phyloP scores from a whole-genome alignment of 2,797 vertebrate species.

The Sebastes steindachneri region DNA sequence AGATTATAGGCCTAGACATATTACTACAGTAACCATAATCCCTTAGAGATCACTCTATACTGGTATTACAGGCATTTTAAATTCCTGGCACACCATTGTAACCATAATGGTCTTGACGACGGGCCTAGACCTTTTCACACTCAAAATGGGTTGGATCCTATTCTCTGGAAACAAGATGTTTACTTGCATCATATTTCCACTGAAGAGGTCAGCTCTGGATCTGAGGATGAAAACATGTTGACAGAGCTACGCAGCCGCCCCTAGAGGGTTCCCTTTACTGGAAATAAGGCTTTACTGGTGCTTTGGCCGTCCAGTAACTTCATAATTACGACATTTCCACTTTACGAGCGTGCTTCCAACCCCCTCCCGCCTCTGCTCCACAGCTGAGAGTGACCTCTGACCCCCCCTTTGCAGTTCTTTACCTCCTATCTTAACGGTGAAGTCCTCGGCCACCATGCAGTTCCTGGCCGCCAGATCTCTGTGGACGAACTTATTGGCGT shows the following conservation, averaged over 20 bases:
- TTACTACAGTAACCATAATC: neutral
- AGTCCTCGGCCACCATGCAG: slow-evolving; percentile 99
- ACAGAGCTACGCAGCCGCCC: neutral
- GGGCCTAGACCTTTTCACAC: neutral
- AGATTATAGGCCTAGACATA: neutral
- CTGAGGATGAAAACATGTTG: neutral
- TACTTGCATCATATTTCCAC: neutral
- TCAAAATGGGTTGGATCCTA: neutral
- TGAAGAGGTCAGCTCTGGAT: neutral
- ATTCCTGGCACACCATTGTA: neutral
- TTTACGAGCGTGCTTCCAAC: neutral
- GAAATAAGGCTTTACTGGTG: neutral
- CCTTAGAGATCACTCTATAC: neutral
- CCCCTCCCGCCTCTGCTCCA: neutral
- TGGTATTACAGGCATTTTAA: neutral
- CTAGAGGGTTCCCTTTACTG: neutral
- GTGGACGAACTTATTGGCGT: slow-evolving; percentile 99
- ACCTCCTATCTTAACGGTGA: slow-evolving; percentile 99
- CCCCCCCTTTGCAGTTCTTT: neutral
- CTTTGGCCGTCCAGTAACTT: neutral
- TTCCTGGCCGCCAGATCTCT: slow-evolving; percentile 96
- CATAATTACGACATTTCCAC: neutral
- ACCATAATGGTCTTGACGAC: neutral
- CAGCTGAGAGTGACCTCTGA: neutral
- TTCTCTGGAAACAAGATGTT: neutral